phyloP scores from a whole-genome alignment of 2,888 invertebrate species.

The Campoletis raptor region DNA sequence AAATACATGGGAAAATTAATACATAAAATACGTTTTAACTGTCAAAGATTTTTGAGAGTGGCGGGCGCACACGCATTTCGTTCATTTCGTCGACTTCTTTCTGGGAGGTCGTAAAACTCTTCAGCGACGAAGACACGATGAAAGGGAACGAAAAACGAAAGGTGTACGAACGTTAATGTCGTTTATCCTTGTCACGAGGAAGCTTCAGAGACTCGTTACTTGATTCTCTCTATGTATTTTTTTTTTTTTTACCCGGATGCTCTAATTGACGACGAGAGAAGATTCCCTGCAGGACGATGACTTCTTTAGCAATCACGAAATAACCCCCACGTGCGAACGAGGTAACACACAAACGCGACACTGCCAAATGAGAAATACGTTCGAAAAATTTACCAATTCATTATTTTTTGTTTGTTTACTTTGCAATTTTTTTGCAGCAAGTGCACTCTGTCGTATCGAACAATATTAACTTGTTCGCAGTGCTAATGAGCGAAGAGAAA shows the following conservation, averaged over 20 bases:
- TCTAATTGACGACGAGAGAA: conserved; percentile 66
- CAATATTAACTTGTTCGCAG: neutral
- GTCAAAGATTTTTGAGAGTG: conserved; percentile 41
- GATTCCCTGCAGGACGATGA: conserved; percentile 64
- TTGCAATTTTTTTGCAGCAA: neutral
- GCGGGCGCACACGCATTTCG: conserved; percentile 30
- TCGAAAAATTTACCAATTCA: neutral
- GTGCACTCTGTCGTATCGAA: neutral
- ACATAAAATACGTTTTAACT: conserved; percentile 26
- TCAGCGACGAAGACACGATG: conserved; percentile 21
- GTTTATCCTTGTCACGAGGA: conserved; percentile 42
- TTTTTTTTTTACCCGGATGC: conserved; percentile 62
- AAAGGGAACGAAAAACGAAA: conserved; percentile 12
- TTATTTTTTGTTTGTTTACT: conserved; percentile 20
- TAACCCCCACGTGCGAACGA: conserved; percentile 43
- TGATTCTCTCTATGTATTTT: conserved; percentile 17
- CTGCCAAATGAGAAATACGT: neutral
- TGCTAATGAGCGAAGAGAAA: neutral
- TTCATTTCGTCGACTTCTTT: conserved; percentile 30
- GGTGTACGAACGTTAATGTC: conserved; percentile 30
- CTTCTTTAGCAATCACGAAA: conserved; percentile 60
- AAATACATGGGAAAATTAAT: conserved; percentile 8
- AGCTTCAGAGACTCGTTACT: conserved; percentile 14
- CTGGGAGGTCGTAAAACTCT: conserved; percentile 66
- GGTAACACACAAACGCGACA: conserved; percentile 10